Evolutionary conservation across 1,140 invertebrate genomes (phyloP).

Genomic region (Tachypleus tridentatus): DNA sequence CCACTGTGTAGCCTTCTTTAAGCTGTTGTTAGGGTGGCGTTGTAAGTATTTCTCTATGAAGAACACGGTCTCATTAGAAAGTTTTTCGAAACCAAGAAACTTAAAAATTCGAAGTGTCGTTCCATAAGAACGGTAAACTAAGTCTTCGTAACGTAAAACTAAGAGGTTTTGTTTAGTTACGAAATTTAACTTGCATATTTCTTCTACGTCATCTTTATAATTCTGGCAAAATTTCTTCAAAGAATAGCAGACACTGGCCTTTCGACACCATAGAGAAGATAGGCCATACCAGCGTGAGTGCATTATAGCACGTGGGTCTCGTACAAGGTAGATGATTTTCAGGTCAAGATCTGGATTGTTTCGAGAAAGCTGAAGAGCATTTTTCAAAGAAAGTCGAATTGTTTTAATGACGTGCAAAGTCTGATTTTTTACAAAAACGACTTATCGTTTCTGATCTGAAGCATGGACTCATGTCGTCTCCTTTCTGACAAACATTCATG

Average conservation of each 20-base stretch:
- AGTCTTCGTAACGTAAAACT: slow-evolving; percentile 57
- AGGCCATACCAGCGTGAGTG: slow-evolving; percentile 59
- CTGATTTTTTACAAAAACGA: slow-evolving; percentile 7
- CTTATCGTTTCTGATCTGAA: too few relatives aligned
- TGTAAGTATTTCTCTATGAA: too few relatives aligned
- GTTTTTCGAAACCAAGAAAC: too few relatives aligned
- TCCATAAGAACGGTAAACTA: slow-evolving; percentile 34
- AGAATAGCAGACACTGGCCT: slow-evolving; percentile 55
- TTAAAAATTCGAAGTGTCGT: too few relatives aligned
- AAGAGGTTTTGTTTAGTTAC: slow-evolving; percentile 53
- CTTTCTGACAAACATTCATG: too few relatives aligned
- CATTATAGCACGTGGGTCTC: slow-evolving; percentile 72
- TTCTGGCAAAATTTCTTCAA: slow-evolving; percentile 61
- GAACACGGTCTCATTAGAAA: too few relatives aligned
- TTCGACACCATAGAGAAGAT: slow-evolving; percentile 61
- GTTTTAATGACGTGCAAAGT: slow-evolving; percentile 14
- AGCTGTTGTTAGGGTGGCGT: too few relatives aligned
- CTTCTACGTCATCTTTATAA: slow-evolving; percentile 49
- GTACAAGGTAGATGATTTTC: slow-evolving; percentile 63
- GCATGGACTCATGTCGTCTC: too few relatives aligned
- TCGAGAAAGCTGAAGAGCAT: slow-evolving; percentile 8
- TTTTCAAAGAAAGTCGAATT: slow-evolving; percentile 10
- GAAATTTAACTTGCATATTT: slow-evolving; percentile 50
- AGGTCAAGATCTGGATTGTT: slow-evolving; percentile 29
- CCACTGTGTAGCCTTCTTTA: too few relatives aligned